A percentile compares a stretch with the other conserved stretches of the same genome.
These are phyloP conservation scores for Periophthalmodon schlosseri DNA, from an alignment of 2,113 vertebrate species.

Conservation along the genomic window DNA sequence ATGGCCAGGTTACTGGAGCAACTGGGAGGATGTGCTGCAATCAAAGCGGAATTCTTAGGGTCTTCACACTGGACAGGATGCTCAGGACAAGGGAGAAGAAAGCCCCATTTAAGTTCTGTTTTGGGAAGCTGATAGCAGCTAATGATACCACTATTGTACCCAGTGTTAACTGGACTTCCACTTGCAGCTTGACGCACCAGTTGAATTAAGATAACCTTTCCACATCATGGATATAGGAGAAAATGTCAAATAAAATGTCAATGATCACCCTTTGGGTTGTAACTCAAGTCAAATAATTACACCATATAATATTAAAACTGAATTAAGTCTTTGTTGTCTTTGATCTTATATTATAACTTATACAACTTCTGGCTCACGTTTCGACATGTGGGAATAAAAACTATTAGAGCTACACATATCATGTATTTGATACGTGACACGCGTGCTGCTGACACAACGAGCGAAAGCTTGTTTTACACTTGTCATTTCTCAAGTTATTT, in stretches of 20 bases:
- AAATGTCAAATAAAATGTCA: not conserved
- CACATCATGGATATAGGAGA: not conserved
- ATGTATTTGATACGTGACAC: slow-evolving; percentile 62
- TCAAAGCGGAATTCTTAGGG: slow-evolving; percentile 90
- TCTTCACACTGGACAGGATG: slow-evolving; percentile 72
- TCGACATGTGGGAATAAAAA: slow-evolving; percentile 55
- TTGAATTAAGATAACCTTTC: not conserved
- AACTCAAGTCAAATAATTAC: slow-evolving; percentile 16
- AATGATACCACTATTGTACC: slow-evolving; percentile 4
- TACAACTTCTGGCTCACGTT: slow-evolving; percentile 62
- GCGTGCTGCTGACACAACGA: slow-evolving; percentile 43
- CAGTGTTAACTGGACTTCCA: slow-evolving; percentile 1
- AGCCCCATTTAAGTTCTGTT: slow-evolving; percentile 60
- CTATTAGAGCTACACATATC: slow-evolving; percentile 53
- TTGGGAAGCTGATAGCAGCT: slow-evolving; percentile 2
- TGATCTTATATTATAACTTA: slow-evolving; percentile 55
- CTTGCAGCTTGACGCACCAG: slow-evolving; percentile 7
- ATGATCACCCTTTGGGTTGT: not conserved
- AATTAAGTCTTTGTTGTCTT: slow-evolving; percentile 68
- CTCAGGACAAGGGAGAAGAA: slow-evolving; percentile 78
- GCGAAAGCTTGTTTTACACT: slow-evolving; percentile 47
- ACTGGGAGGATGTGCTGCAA: slow-evolving; percentile 91
- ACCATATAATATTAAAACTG: slow-evolving; percentile 24
- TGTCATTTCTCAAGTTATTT: slow-evolving; percentile 31
- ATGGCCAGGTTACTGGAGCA: slow-evolving; percentile 92